Evolutionary conservation across 2,888 invertebrate species (phyloP), one percentile per base, ranked within the genome.

Genomic region (Trissolcus brochymenae): DNA sequence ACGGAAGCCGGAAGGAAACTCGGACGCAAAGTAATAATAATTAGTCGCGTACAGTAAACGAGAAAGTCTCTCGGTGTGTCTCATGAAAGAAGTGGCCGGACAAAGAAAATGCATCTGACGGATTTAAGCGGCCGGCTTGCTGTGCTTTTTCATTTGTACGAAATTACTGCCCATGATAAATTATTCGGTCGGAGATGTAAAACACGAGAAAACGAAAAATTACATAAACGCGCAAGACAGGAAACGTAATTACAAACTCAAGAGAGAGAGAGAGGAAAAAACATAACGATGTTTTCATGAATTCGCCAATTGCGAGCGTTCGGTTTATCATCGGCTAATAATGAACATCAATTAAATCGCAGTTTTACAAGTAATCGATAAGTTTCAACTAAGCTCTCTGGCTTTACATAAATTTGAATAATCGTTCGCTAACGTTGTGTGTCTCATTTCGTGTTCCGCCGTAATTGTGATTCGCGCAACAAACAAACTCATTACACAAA

Each of bases 1-100:
- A 65, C 81, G 82, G 81, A 82, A 84, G 82, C 81, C 83, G 84
- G 84, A 85, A 84, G 84, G 84, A 85, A 84, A 84, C 81, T 78
- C 76, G 73, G 78, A 77, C 72, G 76, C 75, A 76, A 79, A 81
- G 76, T 82, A 83, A 79, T 82, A 83, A 82, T 84, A 82, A 84
- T 84, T 83, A 85, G 81, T 80, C 72, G 62, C 78, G 79, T 59
- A 49, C 51, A 73, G 65, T 57, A 68, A 70, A 70, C 76, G 79
- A 76, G 79, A 79, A 79, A 79, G 79, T 76, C 73, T 70, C 59
- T n/a, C n/a, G n/a, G n/a, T n/a, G 76, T 67, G 29, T n/a, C 55
- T 64, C 60, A 35, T 25, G 62, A 54, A 57, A 71, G 50, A 66
- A 35, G 29, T 50, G 46, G 16, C 55, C 14, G 64, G 75, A 73